Base-by-base conservation (phyloP, 2,888 invertebrate genomes). In the Hydriomena furcata region DNA sequence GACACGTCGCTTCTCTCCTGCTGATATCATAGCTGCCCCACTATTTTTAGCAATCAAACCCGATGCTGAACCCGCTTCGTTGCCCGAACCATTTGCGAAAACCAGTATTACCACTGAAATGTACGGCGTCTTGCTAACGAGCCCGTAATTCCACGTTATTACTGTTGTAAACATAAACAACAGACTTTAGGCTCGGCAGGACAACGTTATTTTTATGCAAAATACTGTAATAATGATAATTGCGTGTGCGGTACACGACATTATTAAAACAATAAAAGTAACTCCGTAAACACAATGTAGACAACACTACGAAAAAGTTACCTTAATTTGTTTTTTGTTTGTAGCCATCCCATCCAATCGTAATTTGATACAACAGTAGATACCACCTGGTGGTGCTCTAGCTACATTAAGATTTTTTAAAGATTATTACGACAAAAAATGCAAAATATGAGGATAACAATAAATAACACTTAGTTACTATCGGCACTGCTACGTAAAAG, bases 11-110 rank as follows among this genome's bases (percentile, higher is more conserved):
- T 60, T 66, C 34, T 34, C 21, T 24, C 20, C 27, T 24, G n/a
- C 5, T 21, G 38, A 34, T 34, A 27, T 44, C 31, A 13, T 24
- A 4, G 31, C 46, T 28, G 69, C 69, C 71, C 56, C 68, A 81
- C 86, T 88, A 87, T 89, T 88, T 89, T 87, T 88, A 88, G 84
- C 80, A 73, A 82, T 81, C 82, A 75, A 76, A 72, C 79, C 73
- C 75, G 71, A 63, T 63, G 69, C 71, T 60, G 62, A 23, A 30
- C 47, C 30, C 11, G 28, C 24, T 30, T 24, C 17, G 12, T 21
- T 35, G 30, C 12, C 24, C 7, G 17, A 25, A 72, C 73, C 77
- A 77, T 72, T 71, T 61, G 71, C 71, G 61, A 76, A 69, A 71
- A 70, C 71, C 69, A 66, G 69, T 68, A 68, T 68, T 55, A 60